A percentile compares a stretch with the other conserved stretches of the same genome.
These are phyloP conservation scores for Maccullochella peelii DNA, from an alignment of 2,113 vertebrate species.

Conservation along the genomic window DNA sequence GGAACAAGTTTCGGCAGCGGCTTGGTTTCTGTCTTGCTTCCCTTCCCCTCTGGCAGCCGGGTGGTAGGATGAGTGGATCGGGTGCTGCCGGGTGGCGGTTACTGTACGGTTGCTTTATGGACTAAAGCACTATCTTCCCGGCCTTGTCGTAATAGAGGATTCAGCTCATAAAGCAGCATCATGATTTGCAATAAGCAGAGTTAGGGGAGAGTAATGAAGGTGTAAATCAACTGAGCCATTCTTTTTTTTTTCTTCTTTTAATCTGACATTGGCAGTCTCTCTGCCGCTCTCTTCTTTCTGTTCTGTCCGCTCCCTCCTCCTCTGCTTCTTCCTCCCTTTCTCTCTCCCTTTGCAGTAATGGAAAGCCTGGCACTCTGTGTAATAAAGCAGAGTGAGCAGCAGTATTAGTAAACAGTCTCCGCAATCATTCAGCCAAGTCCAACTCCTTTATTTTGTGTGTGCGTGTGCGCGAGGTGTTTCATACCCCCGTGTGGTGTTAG, in stretches of 20 bases:
- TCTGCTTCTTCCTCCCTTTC: background rate
- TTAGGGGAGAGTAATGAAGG: slow-evolving; percentile 79
- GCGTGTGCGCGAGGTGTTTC: slow-evolving; percentile 36
- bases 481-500: slow-evolving; percentile 38
- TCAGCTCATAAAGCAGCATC: slow-evolving; percentile 79
- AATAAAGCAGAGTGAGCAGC: slow-evolving; percentile 74
- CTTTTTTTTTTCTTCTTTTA: slow-evolving; percentile 63
- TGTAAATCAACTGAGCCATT: slow-evolving; percentile 75
- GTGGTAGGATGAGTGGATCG: slow-evolving; percentile 50
- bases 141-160: slow-evolving; percentile 76
- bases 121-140: slow-evolving; percentile 67
- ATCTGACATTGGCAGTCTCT: slow-evolving; percentile 62
- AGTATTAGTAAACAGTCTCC: slow-evolving; percentile 77
- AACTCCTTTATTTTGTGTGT: slow-evolving; percentile 61
- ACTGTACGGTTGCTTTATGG: slow-evolving; percentile 75
- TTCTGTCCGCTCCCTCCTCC: slow-evolving; percentile 19
- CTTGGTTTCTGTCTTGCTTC: slow-evolving; percentile 20
- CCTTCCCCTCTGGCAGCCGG: slow-evolving; percentile 35
- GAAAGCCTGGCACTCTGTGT: slow-evolving; percentile 68
- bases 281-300: slow-evolving; percentile 38
- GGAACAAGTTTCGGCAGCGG: slow-evolving; percentile 8
- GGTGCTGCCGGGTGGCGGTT: slow-evolving; percentile 60
- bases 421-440: slow-evolving; percentile 73
- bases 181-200: slow-evolving; percentile 79
- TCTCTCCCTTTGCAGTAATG: slow-evolving; percentile 59